These are phyloP conservation scores for Drosophila neocordata DNA, from an alignment of 1,140 invertebrate genomes.

Conservation along the genomic window DNA sequence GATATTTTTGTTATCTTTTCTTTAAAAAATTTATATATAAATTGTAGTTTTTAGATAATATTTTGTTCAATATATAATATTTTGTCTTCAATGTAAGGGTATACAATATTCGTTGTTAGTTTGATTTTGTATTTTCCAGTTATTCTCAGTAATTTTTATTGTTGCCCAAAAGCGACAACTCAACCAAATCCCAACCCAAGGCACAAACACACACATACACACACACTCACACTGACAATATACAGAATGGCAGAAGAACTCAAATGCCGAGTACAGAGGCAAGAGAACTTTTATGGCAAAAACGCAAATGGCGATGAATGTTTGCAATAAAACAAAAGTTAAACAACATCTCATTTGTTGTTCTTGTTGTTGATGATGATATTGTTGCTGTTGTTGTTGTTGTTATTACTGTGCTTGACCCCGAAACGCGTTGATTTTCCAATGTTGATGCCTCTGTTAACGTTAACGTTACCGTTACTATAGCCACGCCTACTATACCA, in stretches of 20 bases:
- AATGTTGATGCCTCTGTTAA: too few species aligned
- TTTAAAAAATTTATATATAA: too few species aligned
- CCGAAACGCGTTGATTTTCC: conserved; percentile 41
- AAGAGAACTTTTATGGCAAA: conserved; percentile 64
- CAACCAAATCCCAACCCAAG: conserved; percentile 22
- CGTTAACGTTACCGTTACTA: neutral
- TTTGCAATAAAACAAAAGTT: conserved; percentile 77
- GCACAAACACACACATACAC: conserved; percentile 17
- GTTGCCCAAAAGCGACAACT: conserved; percentile 33
- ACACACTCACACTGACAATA: conserved; percentile 15
- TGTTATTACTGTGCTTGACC: conserved; percentile 35
- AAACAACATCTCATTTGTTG: conserved; percentile 52
- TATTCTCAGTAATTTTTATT: conserved; percentile 70
- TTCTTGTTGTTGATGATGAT: conserved; percentile 15
- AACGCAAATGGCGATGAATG: conserved; percentile 76
- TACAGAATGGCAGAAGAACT: conserved; percentile 12
- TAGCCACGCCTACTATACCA: neutral
- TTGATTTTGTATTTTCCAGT: conserved; percentile 14
- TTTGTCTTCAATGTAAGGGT: too few species aligned
- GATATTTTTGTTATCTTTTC: too few species aligned
- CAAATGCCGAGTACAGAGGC: conserved; percentile 38
- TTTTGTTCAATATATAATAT: too few species aligned
- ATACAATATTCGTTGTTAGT: conserved; percentile 26
- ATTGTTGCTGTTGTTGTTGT: conserved; percentile 25
- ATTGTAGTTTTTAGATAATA: too few species aligned